Evolutionary conservation across 1,140 invertebrate species (phyloP).

Genomic region (Dendrolimus punctatus): DNA sequence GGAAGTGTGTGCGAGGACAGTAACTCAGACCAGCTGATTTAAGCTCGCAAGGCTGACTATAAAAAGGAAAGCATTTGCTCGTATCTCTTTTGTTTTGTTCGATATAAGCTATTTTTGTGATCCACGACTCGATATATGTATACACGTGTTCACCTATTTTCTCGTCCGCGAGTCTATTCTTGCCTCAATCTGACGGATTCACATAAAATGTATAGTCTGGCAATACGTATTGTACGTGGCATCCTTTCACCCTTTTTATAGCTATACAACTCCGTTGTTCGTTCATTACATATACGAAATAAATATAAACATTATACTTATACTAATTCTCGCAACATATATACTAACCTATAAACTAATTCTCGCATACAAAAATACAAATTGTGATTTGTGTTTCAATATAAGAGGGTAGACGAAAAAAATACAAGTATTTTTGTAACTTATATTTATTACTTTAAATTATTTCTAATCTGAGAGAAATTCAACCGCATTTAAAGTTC

Average conservation of each 20-base stretch:
- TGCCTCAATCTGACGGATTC: constrained; percentile 1
- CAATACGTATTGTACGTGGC: neutral
- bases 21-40: neutral
- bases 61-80: neutral
- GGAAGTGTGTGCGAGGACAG: too few relatives aligned
- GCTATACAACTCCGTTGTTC: neutral
- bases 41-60: neutral
- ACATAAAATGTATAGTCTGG: constrained; percentile 1
- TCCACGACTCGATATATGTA: neutral
- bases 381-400: too few relatives aligned
- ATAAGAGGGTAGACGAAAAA: too few relatives aligned
- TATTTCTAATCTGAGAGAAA: neutral
- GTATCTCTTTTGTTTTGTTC: constrained; percentile 4
- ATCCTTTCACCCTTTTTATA: neutral
- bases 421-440: neutral
- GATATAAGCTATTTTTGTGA: neutral
- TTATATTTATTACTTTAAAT: constrained; percentile 1
- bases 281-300: too few relatives aligned
- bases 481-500: constrained; percentile 15
- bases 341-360: too few relatives aligned
- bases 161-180: neutral
- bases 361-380: too few relatives aligned
- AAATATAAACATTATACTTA: too few relatives aligned
- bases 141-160: neutral
- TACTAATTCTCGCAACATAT: too few relatives aligned